Conservation (phyloP, 2,113 vertebrate species). For the Lutjanus erythropterus region DNA sequence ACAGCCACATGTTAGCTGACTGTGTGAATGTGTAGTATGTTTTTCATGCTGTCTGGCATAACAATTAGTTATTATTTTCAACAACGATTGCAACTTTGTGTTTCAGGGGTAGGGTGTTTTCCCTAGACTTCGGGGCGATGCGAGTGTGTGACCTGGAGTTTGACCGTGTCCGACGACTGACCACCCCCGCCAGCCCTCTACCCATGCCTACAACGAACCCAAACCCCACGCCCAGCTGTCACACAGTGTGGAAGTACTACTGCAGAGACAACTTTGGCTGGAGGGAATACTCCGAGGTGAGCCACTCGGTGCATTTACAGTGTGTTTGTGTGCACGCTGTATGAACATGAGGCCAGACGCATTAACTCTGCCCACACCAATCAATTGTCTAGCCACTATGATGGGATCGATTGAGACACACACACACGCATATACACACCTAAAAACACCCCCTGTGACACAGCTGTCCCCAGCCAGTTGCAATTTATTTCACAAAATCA, state of each 20-base stretch:
- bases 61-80: background rate
- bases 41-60: background rate
- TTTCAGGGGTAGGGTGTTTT: conserved; percentile 92
- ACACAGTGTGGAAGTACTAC: conserved; percentile 98
- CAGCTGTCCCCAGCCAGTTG: conserved; percentile 3
- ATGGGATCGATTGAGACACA: conserved; percentile 52
- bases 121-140: conserved; percentile 93
- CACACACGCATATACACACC: background rate
- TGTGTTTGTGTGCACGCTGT: background rate
- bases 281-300: conserved; percentile 99
- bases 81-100: conserved; percentile 21
- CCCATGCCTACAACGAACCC: conserved; percentile 83
- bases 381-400: conserved; percentile 40
- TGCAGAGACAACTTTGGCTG: conserved; percentile 99
- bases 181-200: conserved; percentile 88
- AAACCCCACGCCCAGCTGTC: conserved; percentile 87
- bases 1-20: background rate
- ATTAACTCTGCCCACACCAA: conserved; percentile 52
- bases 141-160: conserved; percentile 93
- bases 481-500: conserved; percentile 41
- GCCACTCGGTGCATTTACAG: conserved; percentile 66
- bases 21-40: background rate
- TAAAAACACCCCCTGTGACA: conserved; percentile 4
- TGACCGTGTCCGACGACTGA: conserved; percentile 92
- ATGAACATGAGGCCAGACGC: conserved; percentile 41